A percentile compares a stretch with the other conserved stretches of the same genome.
phyloP scores from a whole-genome alignment of 2,888 invertebrate species.

The Fissipunctia ypsillon region DNA sequence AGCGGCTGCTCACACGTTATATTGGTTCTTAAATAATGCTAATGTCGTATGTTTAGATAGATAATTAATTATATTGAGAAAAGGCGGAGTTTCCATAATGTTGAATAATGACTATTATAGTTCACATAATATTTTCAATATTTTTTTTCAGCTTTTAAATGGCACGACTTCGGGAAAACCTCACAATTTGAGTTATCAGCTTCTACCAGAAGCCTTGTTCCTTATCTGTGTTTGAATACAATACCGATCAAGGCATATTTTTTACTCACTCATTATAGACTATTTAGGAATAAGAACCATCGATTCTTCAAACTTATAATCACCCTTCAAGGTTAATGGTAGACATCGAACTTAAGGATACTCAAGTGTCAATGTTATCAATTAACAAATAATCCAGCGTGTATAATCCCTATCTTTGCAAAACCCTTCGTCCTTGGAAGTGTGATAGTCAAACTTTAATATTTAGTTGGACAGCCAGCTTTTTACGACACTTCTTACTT shows the following conservation, averaged over 20 bases:
- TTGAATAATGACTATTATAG: background rate
- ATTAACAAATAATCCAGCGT: background rate
- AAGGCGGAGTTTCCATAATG: too few relatives aligned
- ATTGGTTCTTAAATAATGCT: constrained; percentile 14
- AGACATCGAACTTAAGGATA: too few relatives aligned
- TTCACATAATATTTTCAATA: background rate
- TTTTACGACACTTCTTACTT: constrained; percentile 56
- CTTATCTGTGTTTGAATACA: background rate
- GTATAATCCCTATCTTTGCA: constrained; percentile 4
- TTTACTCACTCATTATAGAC: background rate
- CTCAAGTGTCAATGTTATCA: background rate
- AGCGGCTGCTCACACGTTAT: constrained; percentile 47
- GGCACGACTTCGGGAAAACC: background rate
- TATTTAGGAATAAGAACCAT: background rate
- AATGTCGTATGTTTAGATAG: constrained; percentile 9
- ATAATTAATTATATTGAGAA: constrained; percentile 7
- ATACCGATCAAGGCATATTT: background rate
- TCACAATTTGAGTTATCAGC: background rate
- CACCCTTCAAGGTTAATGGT: too few relatives aligned
- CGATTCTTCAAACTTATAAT: background rate
- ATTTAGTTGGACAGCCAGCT: constrained; percentile 10
- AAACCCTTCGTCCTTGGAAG: constrained; percentile 2
- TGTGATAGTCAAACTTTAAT: constrained; percentile 20
- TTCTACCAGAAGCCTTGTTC: background rate
- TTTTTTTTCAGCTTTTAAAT: background rate